Evolutionary conservation across 2,113 vertebrate genomes (phyloP), one percentile per base, ranked within the genome.

Genomic region (Nerophis lumbriciformis): DNA sequence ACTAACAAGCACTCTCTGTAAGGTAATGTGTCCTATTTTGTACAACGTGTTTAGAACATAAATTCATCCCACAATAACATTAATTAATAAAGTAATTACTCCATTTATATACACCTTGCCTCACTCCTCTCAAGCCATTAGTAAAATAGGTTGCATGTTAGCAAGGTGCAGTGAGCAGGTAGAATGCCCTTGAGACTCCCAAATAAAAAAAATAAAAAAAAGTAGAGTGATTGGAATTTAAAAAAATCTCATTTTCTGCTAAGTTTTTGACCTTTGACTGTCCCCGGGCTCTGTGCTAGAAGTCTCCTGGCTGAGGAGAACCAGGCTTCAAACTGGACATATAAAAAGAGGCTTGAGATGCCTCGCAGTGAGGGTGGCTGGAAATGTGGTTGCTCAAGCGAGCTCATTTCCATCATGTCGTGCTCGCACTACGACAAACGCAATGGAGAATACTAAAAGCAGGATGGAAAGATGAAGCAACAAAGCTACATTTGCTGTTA

Each of bases 251-350:
- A 19, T 6, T 10, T 62, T 38, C 47, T 56, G 36, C 62, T 0
- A n/a, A 67, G 63, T 59, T 62, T 47, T 61, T 72, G 79, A 83
- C 72, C 76, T 70, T 45, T 52, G 63, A 70, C 72, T 38, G 64
- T 76, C 85, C 70, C 77, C 64, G 1, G 77, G 82, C 72, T 78
- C 76, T 69, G 47, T 59, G 74, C 76, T 58, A 4, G 54, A 68
- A 59, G 74, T 68, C 37, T 75, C 74, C 51, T 53, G 50, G 68
- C 57, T 61, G 59, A 69, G 42, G 63, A 53, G 48, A n/a, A 36
- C 55, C 56, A 66, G 28, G 57, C 73, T 79, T 80, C 72, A 84
- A 74, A 80, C 57, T 52, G 11, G 0, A 6, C 65, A 61, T 59
- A 65, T 66, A 60, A 76, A 75, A 78, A 56, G 60, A 63, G 60